Percentiles rank a stretch among this genome's conserved stretches.
These are phyloP conservation scores for Yponomeuta plumbellus DNA, from an alignment of 2,888 invertebrate genomes.

Conservation along the genomic window DNA sequence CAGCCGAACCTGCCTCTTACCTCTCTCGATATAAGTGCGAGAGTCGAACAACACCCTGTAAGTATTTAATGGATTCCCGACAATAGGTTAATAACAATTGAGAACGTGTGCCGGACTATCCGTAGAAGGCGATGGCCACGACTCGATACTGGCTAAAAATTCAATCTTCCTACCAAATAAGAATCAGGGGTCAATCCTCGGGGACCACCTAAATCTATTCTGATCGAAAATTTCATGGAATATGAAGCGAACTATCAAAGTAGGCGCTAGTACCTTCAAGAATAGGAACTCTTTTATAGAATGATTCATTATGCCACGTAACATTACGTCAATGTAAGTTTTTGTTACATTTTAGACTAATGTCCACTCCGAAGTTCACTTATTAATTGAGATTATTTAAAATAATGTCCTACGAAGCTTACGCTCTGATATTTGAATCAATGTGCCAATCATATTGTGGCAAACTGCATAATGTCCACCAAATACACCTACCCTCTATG, in stretches of 20 bases:
- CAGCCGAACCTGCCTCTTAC: too few species aligned
- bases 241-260: not conserved
- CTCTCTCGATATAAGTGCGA: too few species aligned
- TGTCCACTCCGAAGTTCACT: not conserved
- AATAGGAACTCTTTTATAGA: not conserved
- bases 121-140: not conserved
- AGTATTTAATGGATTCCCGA: not conserved
- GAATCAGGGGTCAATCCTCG: constrained; percentile 30
- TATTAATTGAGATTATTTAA: too few species aligned
- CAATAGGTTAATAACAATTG: not conserved
- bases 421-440: too few species aligned
- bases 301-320: constrained; percentile 24
- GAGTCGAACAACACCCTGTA: not conserved
- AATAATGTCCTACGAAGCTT: too few species aligned
- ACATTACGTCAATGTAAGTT: constrained; percentile 52
- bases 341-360: constrained; percentile 15
- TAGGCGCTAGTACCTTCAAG: not conserved
- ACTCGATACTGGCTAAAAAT: constrained; percentile 54
- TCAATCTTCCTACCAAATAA: constrained; percentile 61
- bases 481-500: too few species aligned
- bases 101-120: not conserved
- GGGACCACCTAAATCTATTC: not conserved
- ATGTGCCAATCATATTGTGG: too few species aligned
- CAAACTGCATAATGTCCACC: too few species aligned
- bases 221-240: not conserved